These are phyloP conservation scores for Drosophila gunungcola DNA, from an alignment of 1,140 invertebrate species.

Conservation along the genomic window DNA sequence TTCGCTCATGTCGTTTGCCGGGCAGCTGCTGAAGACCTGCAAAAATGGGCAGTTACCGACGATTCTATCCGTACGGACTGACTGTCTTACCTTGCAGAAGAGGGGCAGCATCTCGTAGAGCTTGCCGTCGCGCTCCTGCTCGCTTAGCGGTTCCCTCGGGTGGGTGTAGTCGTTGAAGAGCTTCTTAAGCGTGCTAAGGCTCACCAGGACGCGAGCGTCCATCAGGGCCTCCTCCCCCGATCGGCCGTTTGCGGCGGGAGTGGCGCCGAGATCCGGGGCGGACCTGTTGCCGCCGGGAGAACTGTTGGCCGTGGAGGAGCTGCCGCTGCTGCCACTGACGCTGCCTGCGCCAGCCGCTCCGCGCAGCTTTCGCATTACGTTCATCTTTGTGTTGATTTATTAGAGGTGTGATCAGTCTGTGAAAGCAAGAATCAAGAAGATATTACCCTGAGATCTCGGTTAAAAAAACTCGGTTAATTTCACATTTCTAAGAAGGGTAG, in stretches of 20 bases:
- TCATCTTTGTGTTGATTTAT: slow-evolving; percentile 86
- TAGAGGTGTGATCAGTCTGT: slow-evolving; percentile 48
- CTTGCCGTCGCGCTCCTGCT: slow-evolving; percentile 95
- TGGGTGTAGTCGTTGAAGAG: slow-evolving; percentile 97
- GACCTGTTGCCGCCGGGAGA: slow-evolving; percentile 66
- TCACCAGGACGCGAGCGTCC: slow-evolving; percentile 92
- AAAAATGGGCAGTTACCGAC: neutral
- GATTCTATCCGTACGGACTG: too few species aligned
- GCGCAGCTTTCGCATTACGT: slow-evolving; percentile 94
- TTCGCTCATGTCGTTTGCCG: slow-evolving; percentile 96
- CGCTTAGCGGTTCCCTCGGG: slow-evolving; percentile 91
- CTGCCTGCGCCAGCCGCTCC: slow-evolving; percentile 85
- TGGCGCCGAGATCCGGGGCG: slow-evolving; percentile 21
- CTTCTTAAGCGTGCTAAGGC: slow-evolving; percentile 97
- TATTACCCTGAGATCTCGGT: too few species aligned
- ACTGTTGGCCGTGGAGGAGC: slow-evolving; percentile 15
- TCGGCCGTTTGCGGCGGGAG: slow-evolving; percentile 50
- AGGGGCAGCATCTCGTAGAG: slow-evolving; percentile 99
- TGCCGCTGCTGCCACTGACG: slow-evolving; percentile 67
- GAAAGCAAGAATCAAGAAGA: neutral
- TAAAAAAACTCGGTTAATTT: too few species aligned
- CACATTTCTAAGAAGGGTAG: too few species aligned
- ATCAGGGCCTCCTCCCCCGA: slow-evolving; percentile 85
- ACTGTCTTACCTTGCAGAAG: slow-evolving; percentile 95
- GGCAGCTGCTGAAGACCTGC: slow-evolving; percentile 95